A percentile compares a stretch with the other conserved stretches of the same genome.
phyloP scores from a whole-genome alignment of 2,888 invertebrate genomes.

The Chrysopilus asiliformis region DNA sequence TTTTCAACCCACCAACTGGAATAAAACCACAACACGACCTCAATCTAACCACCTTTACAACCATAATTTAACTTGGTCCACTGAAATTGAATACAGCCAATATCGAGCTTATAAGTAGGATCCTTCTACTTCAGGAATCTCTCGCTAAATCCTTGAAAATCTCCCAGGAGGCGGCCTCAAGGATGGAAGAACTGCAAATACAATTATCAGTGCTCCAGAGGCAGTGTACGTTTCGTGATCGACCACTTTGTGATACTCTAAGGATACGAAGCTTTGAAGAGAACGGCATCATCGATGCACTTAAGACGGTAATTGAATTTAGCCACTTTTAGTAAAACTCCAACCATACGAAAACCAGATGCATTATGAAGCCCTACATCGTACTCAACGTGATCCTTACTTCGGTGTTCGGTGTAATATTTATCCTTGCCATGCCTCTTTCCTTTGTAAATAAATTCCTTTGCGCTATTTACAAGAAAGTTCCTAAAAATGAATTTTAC shows the following conservation, averaged over 20 bases:
- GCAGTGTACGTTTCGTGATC: slow-evolving; percentile 54
- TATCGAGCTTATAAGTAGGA: slow-evolving; percentile 34
- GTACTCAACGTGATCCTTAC: too few relatives aligned
- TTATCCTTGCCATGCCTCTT: too few relatives aligned
- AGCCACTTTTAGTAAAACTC: not conserved
- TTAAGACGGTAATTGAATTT: slow-evolving; percentile 28
- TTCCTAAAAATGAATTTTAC: too few relatives aligned
- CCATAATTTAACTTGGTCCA: too few relatives aligned
- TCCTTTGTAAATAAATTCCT: too few relatives aligned
- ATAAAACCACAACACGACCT: too few relatives aligned
- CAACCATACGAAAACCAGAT: not conserved
- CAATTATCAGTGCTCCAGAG: slow-evolving; percentile 39
- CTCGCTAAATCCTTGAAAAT: slow-evolving; percentile 32
- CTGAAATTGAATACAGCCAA: too few relatives aligned
- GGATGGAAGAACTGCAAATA: slow-evolving; percentile 36
- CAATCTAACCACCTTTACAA: too few relatives aligned
- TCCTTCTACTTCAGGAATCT: slow-evolving; percentile 33
- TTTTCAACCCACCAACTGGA: too few relatives aligned
- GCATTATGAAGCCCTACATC: too few relatives aligned
- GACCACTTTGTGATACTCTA: slow-evolving; percentile 61
- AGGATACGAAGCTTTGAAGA: slow-evolving; percentile 54
- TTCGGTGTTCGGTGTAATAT: too few relatives aligned
- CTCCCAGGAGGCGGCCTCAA: slow-evolving; percentile 34
- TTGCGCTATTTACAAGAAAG: too few relatives aligned
- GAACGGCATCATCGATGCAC: slow-evolving; percentile 34